A percentile compares a stretch with the other conserved stretches of the same genome.
These are phyloP conservation scores for Hylia prasina DNA, from an alignment of 2,113 vertebrate genomes.

Conservation along the genomic window DNA sequence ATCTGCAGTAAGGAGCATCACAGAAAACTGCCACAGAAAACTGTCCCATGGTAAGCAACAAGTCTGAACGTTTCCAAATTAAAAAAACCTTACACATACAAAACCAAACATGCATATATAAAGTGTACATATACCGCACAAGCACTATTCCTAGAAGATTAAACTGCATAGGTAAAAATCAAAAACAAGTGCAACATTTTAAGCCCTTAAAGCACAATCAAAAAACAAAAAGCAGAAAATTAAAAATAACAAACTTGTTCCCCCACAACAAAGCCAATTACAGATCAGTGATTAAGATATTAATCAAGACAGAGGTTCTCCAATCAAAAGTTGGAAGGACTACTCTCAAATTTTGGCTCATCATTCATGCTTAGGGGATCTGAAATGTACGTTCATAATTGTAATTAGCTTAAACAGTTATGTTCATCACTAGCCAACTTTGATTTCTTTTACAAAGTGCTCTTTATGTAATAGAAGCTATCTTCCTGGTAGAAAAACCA, in stretches of 20 bases:
- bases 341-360: constrained; percentile 62
- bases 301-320: constrained; percentile 58
- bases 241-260: constrained; percentile 29
- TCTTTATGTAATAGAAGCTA: constrained; percentile 73
- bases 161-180: constrained; percentile 83
- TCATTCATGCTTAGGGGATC: constrained; percentile 35
- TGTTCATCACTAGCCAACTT: constrained; percentile 62
- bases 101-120: constrained; percentile 70
- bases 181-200: constrained; percentile 80
- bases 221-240: constrained; percentile 28
- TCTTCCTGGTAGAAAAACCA: constrained; percentile 60
- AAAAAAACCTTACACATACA: constrained; percentile 14
- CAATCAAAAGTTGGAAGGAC: constrained; percentile 60
- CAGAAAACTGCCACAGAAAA: constrained; percentile 36
- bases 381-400: constrained; percentile 38
- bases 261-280: constrained; percentile 35
- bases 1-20: constrained; percentile 27
- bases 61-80: constrained; percentile 50
- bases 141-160: constrained; percentile 71
- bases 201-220: constrained; percentile 78
- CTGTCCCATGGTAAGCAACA: constrained; percentile 57
- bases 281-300: constrained; percentile 48
- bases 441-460: constrained; percentile 74
- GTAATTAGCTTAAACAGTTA: constrained; percentile 29
- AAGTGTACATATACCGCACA: constrained; percentile 71